Percentiles rank a stretch among this genome's conserved stretches.
phyloP scores from a whole-genome alignment of 2,888 invertebrate species.

The Ochropleura plecta region DNA sequence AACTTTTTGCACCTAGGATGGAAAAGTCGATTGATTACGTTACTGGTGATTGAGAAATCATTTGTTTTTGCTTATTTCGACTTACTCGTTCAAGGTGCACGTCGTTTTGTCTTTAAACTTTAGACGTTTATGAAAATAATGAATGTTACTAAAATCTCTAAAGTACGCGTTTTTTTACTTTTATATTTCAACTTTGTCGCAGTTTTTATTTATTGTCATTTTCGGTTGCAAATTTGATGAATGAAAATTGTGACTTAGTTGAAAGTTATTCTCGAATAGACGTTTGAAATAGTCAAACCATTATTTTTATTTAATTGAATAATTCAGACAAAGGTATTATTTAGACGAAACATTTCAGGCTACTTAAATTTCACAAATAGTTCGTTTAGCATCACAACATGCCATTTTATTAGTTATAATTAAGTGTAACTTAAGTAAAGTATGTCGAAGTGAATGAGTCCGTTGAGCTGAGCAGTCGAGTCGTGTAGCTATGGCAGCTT shows the following conservation, averaged over 20 bases:
- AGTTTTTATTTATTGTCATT: slow-evolving; percentile 15
- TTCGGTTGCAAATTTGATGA: background rate
- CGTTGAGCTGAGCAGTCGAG: slow-evolving; percentile 43
- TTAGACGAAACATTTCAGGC: slow-evolving; percentile 44
- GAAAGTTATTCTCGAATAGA: slow-evolving; percentile 53
- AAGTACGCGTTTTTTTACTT: slow-evolving; percentile 41
- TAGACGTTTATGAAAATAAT: slow-evolving; percentile 56
- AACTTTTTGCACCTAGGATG: slow-evolving; percentile 48
- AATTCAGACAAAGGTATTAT: slow-evolving; percentile 29
- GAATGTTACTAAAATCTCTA: slow-evolving; percentile 53
- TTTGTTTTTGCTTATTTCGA: background rate
- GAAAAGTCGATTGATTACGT: slow-evolving; percentile 3
- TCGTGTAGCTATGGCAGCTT: slow-evolving; percentile 55
- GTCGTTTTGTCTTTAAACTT: slow-evolving; percentile 28
- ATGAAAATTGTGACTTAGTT: slow-evolving; percentile 16
- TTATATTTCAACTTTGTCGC: slow-evolving; percentile 41
- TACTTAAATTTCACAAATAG: slow-evolving; percentile 61
- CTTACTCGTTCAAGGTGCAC: slow-evolving; percentile 36
- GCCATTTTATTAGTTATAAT: slow-evolving; percentile 74
- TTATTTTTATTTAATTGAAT: slow-evolving; percentile 33
- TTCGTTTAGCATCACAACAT: slow-evolving; percentile 67
- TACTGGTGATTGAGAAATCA: background rate
- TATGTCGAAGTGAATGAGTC: slow-evolving; percentile 41
- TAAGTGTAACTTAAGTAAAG: slow-evolving; percentile 60
- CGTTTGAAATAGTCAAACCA: slow-evolving; percentile 50